Evolutionary conservation across 1,140 invertebrate species (phyloP), one percentile per base, ranked within the genome.

Genomic region (Papilio dardanus): DNA sequence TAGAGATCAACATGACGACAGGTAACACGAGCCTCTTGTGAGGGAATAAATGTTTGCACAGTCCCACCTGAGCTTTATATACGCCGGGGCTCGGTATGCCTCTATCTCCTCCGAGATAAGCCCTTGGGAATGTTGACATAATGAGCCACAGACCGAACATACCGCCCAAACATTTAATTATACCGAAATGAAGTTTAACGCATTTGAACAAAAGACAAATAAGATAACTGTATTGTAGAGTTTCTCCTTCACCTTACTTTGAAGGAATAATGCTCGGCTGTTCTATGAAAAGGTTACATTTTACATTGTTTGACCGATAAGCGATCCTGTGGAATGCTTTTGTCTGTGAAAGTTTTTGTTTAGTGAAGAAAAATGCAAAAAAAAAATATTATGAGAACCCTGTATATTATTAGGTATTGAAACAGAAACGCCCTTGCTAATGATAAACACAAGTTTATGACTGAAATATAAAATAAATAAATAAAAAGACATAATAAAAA

Each of bases 111-210:
- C 10, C 5, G 74, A 91, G 90, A 92, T 92, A 93, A 91, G 79
- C 74, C 71, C 74, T 76, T 83, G 88, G 90, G 88, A 93, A 92
- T 93, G 88, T 93, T 93, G 90, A 85, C 85, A 82, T 93, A 91
- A 92, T 91, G 89, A 88, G 85, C 78, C 85, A 88, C 76, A n/a
- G 83, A 87, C 86, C 84, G 82, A 84, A 85, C 81, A 82, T 83
- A 82, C 76, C 80, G 79, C 65, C 71, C 81, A 82, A 84, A 76
- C 79, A 81, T 87, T 85, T 87, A 82, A 87, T 85, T 81, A 86
- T 83, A 77, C 79, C 74, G 68, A 77, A 78, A 68, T 76, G 75
- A 50, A 68, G 67, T 76, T 71, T 71, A 62, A 46, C 66, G 71
- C 74, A 74, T 80, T 71, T 77, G 71, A 75, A 74, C 58, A 33